Conservation (phyloP, 1,140 invertebrate species). For the Drosophila sp. region DNA sequence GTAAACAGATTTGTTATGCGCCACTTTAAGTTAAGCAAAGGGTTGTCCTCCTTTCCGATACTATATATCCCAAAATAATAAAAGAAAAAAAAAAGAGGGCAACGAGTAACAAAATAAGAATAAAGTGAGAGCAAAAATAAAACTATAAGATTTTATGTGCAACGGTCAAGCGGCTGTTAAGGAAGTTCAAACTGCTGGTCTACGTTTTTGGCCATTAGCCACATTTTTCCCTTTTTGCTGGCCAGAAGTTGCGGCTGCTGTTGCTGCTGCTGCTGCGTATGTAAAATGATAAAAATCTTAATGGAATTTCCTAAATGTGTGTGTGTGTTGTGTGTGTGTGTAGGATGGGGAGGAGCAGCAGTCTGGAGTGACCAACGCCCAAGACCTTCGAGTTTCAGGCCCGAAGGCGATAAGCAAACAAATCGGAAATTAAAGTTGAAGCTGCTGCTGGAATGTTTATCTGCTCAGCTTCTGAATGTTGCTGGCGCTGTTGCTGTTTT, state of each 20-base stretch:
- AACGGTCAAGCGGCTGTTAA: conserved; percentile 61
- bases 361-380: conserved; percentile 58
- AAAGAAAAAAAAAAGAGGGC: too few relatives aligned
- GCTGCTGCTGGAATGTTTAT: conserved; percentile 47
- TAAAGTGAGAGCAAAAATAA: conserved; percentile 35
- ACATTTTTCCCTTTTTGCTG: conserved; percentile 41
- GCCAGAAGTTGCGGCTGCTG: conserved; percentile 39
- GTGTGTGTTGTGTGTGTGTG: conserved; percentile 12
- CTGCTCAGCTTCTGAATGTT: conserved; percentile 20
- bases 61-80: conserved; percentile 23
- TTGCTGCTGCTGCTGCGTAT: conserved; percentile 54
- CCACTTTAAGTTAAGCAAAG: conserved; percentile 76
- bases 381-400: conserved; percentile 11
- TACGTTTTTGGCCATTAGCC: conserved; percentile 64
- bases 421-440: conserved; percentile 83
- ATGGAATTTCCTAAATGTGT: conserved; percentile 67
- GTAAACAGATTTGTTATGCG: conserved; percentile 83
- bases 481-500: conserved; percentile 59
- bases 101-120: too few relatives aligned
- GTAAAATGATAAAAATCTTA: conserved; percentile 80
- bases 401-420: conserved; percentile 68
- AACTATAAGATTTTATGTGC: conserved; percentile 78
- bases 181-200: conserved; percentile 60
- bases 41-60: background rate
- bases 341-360: conserved; percentile 27